Evolutionary conservation across 2,888 invertebrate genomes (phyloP).

Genomic region (Trichogramma dendrolimi): DNA sequence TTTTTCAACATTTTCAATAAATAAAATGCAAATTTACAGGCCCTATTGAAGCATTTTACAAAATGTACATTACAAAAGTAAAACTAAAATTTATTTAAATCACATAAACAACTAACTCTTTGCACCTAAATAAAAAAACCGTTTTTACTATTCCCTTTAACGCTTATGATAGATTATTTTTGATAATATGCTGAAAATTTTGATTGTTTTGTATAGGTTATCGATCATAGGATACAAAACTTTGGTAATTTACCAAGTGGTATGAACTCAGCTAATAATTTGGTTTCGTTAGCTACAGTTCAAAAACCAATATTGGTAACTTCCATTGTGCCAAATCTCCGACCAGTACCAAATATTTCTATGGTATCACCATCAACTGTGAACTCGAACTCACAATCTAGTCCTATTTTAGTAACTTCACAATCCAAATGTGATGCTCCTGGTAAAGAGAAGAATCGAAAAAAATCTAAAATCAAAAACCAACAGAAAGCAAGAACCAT

Average conservation of each 20-base stretch:
- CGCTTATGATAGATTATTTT: too few species aligned
- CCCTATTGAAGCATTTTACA: too few species aligned
- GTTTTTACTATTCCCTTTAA: too few species aligned
- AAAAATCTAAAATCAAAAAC: conserved; percentile 77
- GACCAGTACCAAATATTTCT: conserved; percentile 61
- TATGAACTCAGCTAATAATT: conserved; percentile 21
- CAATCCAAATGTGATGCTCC: conserved; percentile 46
- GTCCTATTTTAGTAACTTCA: conserved; percentile 52
- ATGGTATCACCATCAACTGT: conserved; percentile 63
- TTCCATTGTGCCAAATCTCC: conserved; percentile 65
- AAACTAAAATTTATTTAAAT: too few species aligned
- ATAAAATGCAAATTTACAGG: too few species aligned
- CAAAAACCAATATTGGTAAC: conserved; percentile 57
- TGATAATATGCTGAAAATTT: too few species aligned
- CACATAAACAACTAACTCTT: too few species aligned
- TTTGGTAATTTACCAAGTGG: not conserved
- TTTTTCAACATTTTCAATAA: too few species aligned
- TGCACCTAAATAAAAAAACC: too few species aligned
- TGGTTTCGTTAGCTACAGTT: conserved; percentile 56
- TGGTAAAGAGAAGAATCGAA: conserved; percentile 69
- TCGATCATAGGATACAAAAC: too few species aligned
- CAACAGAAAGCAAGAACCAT: conserved; percentile 81
- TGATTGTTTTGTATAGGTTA: too few species aligned
- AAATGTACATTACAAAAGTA: too few species aligned
- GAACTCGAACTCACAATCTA: conserved; percentile 45